Evolutionary conservation across 2,888 invertebrate species (phyloP), one percentile per base, ranked within the genome.

Genomic region (Abrostola triplasia): DNA sequence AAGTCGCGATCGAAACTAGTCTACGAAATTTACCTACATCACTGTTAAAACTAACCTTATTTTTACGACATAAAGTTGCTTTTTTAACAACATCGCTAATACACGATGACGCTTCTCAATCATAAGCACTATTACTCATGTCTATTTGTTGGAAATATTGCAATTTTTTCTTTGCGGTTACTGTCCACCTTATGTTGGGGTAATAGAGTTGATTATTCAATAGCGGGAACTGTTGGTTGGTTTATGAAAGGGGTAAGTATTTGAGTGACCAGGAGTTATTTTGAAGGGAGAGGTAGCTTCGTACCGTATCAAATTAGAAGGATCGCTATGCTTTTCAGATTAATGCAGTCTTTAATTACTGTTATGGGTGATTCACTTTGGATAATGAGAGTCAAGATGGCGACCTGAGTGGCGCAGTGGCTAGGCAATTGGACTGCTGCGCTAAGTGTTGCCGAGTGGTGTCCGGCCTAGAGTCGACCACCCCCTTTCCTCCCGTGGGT

Each of bases 91-190:
- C 37, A 35, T 48, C 5, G 5, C 9, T 0, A 8, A 8, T 13
- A 53, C 60, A 40, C 64, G 55, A 61, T 68, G 72, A 72, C 68
- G 68, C 24, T 64, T 73, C 82, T 89, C 85, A 82, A 88, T 90
- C 87, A 86, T 84, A 82, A 79, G 78, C 69, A 57, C 68, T 73
- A 72, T 72, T 68, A 72, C 64, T 72, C 71, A 73, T 68, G 57
- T 72, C 73, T 55, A 59, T 67, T 63, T 58, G 71, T 41, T 36
- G 9, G 36, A 36, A 49, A 44, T 37, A 50, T 52, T 47, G 56
- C 51, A 42, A 61, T 6, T 13, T 60, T 9, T 5, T n/a, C 9
- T 44, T 41, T 67, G 24, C 63, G 44, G 6, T 10, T 8, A 0
- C 12, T 48, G 0, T 49, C 13, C 36, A 49, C 7, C 24, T 36